Base-by-base conservation (phyloP, 92 coral and sea anemone genomes). In the Anthopleura xanthogrammica region DNA sequence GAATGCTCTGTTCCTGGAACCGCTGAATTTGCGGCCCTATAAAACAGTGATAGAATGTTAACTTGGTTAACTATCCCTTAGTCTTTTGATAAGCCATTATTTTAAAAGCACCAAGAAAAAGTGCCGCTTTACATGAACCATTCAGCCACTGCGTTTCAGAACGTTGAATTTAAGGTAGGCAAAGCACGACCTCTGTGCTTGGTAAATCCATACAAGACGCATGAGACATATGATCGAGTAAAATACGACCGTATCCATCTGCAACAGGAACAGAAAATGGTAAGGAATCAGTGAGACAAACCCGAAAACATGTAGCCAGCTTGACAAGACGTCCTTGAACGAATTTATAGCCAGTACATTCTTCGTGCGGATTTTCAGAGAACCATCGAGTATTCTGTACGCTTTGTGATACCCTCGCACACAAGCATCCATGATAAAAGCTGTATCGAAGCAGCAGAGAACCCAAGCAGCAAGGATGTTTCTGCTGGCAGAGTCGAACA, bases 261-360 rank as follows among this genome's bases (percentile, higher is more conserved):
- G 23, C 77, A 29, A 60, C 20, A 66, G 9, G 16, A 83, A 62
- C 60, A 84, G 65, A 10, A 84, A 19, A 52, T 84, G 87, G 17
- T 75, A 84, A 9, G 87, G 87, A 36, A 84, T 54, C 42, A 84
- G 77, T 0, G 86, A 43, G 16, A 84, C 87, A 77, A 64, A 84
- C 16, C 87, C 68, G 12, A 84, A 77, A 1, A 84, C 82, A 9
- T 52, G 60, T 12, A 84, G 50, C 87, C 87, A 84, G 9, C 36
- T 75, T 5, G 76, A 41, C 1, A 84, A 54, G 11, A 66, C 24
- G 16, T 52, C 71, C 0, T 24, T 40, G 36, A 84, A 16, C 22
- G 56, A 76, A 10, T 72, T 77, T 14, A 58, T 82, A 46, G 43
- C 23, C 41, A 13, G 52, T 11, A 60, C 12, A 13, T 65, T 74